Evolutionary conservation across 2,888 invertebrate species (phyloP).

Genomic region (Tipula helvola): DNA sequence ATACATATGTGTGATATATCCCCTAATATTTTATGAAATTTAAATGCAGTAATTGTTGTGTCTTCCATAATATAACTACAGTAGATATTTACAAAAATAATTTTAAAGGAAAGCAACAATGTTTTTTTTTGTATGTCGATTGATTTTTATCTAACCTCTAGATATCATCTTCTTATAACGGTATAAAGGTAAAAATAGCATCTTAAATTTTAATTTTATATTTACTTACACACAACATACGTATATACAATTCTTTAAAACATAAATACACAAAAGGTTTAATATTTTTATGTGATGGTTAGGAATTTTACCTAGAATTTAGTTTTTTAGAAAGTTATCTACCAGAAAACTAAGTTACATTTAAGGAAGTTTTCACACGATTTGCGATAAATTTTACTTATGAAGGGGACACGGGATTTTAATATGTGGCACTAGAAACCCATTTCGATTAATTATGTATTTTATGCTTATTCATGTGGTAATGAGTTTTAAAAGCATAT

Average conservation of each 20-base stretch:
- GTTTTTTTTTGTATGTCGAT: not conserved
- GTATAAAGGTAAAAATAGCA: conserved; percentile 4
- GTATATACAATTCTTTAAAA: not conserved
- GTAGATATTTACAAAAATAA: not conserved
- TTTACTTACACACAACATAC: not conserved
- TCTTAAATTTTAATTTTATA: not conserved
- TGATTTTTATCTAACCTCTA: not conserved
- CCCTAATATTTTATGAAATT: not conserved
- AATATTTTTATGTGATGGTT: not conserved
- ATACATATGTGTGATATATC: not conserved
- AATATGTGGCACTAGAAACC: not conserved
- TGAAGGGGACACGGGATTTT: not conserved
- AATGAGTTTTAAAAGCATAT: not conserved
- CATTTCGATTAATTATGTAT: not conserved
- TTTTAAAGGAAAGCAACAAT: not conserved
- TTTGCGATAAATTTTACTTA: not conserved
- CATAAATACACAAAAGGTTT: not conserved
- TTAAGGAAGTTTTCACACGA: not conserved
- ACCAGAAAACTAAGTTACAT: not conserved
- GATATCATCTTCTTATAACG: not conserved
- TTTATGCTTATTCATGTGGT: not conserved
- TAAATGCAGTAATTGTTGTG: not conserved
- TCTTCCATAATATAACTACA: not conserved
- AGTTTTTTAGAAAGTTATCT: not conserved
- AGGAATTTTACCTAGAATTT: not conserved